A percentile compares a stretch with the other conserved stretches of the same genome.
phyloP scores from a whole-genome alignment of 2,888 invertebrate genomes.

The Hyalella azteca region DNA sequence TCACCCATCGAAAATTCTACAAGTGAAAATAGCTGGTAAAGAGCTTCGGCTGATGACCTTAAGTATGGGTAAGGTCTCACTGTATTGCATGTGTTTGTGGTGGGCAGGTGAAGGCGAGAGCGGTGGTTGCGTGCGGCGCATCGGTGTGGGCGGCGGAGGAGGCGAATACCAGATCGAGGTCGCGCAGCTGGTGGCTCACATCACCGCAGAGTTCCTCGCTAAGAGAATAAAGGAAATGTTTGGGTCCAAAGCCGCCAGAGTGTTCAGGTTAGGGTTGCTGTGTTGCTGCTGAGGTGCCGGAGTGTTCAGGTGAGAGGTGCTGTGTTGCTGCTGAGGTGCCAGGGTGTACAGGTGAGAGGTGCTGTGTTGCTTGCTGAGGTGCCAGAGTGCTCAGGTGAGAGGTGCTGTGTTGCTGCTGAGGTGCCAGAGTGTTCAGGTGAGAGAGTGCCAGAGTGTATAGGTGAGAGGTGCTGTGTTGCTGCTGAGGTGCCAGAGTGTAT shows the following conservation, averaged over 20 bases:
- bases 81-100: not conserved
- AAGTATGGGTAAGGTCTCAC: not conserved
- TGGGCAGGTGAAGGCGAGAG: not conserved
- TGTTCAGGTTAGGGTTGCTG: not conserved
- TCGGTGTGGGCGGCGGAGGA: not conserved
- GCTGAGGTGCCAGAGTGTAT: too few relatives aligned
- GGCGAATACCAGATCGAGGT: not conserved
- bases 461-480: too few relatives aligned
- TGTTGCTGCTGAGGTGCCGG: not conserved
- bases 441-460: too few relatives aligned
- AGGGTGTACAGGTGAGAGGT: too few relatives aligned
- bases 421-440: too few relatives aligned
- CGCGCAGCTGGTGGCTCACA: not conserved
- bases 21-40: too few relatives aligned
- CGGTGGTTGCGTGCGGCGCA: conserved; percentile 3
- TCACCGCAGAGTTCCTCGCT: conserved; percentile 4
- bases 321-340: not conserved
- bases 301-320: not conserved
- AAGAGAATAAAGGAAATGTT: conserved; percentile 6
- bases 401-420: too few relatives aligned
- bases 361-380: too few relatives aligned
- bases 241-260: not conserved
- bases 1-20: too few relatives aligned
- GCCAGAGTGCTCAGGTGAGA: too few relatives aligned
- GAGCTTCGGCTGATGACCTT: too few relatives aligned